Conservation (phyloP, 2,888 invertebrate genomes). For the Sarcophaga carnaria region DNA sequence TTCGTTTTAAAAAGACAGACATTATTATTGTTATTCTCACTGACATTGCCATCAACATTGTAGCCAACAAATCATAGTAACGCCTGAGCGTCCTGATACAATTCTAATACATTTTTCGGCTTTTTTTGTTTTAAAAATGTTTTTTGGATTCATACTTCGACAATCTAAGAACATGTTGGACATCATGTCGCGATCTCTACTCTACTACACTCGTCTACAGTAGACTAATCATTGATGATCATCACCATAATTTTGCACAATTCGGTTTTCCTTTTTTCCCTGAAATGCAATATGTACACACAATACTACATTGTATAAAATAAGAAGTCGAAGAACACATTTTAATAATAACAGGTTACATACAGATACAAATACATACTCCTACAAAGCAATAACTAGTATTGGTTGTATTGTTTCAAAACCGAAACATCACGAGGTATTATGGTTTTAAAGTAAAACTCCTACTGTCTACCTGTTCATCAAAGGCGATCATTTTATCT, state of each 20-base stretch:
- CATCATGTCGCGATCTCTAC: constrained; percentile 54
- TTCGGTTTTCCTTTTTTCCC: constrained; percentile 9
- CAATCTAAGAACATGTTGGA: constrained; percentile 46
- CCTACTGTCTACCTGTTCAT: constrained; percentile 13
- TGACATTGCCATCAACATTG: constrained; percentile 17
- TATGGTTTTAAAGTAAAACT: constrained; percentile 22
- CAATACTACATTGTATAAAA: background rate
- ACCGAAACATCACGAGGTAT: constrained; percentile 31
- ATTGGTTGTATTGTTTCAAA: constrained; percentile 22
- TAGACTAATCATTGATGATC: constrained; percentile 22
- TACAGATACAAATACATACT: background rate
- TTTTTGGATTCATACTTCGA: background rate
- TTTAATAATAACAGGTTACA: constrained; percentile 55
- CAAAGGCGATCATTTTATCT: no score
- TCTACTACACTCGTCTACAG: constrained; percentile 26
- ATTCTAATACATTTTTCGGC: constrained; percentile 54
- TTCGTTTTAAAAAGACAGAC: constrained; percentile 33
- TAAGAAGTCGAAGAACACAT: constrained; percentile 46
- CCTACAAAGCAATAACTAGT: background rate
- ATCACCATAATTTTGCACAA: constrained; percentile 56
- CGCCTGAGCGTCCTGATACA: constrained; percentile 58
- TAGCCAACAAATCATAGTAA: constrained; percentile 56
- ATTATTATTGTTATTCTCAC: constrained; percentile 33
- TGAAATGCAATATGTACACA: background rate
- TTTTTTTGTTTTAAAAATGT: constrained; percentile 2